Conservation (phyloP, 2,113 vertebrate species). For the Odocoileus hemionus region DNA sequence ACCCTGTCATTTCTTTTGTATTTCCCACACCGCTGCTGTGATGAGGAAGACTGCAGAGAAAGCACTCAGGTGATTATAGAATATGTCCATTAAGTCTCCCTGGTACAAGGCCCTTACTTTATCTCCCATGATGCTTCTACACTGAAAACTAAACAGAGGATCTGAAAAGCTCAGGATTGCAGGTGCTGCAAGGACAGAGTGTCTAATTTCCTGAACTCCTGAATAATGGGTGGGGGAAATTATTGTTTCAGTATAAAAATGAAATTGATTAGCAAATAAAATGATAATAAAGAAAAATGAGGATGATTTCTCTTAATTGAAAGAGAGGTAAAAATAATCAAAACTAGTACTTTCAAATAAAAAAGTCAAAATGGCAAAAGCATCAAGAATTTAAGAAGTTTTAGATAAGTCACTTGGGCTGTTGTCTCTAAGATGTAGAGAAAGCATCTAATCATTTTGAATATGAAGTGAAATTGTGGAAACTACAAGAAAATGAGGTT, state of each 20-base stretch:
- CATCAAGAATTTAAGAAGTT: neutral
- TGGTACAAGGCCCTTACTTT: neutral
- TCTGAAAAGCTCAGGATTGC: neutral
- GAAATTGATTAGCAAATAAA: neutral
- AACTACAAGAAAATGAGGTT: neutral
- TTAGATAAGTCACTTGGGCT: neutral
- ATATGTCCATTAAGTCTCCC: neutral
- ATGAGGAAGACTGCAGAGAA: neutral
- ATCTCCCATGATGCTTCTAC: neutral
- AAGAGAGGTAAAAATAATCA: neutral
- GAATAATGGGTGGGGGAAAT: neutral
- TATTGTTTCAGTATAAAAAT: neutral
- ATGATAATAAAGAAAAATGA: neutral
- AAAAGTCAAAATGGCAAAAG: neutral
- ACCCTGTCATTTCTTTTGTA: neutral
- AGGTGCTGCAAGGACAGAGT: neutral
- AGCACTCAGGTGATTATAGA: constrained; percentile 26
- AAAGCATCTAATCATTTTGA: neutral
- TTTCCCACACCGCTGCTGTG: neutral
- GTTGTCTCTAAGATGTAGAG: neutral
- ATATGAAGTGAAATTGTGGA: neutral
- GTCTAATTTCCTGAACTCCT: neutral
- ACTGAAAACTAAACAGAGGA: neutral
- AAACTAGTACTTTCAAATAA: neutral
- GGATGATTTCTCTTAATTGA: neutral